Base-by-base conservation (phyloP, 2,113 vertebrate species). In the Lagopus muta region DNA sequence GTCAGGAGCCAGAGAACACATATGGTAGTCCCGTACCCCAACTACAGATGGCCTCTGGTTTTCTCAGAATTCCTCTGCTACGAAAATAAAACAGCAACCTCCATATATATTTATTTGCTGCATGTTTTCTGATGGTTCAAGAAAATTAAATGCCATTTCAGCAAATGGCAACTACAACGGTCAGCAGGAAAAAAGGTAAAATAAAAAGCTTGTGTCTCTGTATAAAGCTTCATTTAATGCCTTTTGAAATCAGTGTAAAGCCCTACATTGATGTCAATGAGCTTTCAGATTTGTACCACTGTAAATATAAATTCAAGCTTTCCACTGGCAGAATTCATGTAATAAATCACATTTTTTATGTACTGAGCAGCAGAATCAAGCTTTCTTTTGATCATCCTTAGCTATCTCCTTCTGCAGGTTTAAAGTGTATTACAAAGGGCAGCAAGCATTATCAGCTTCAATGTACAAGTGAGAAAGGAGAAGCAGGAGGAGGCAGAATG, bases 301-400 rank as follows among this genome's bases (percentile, higher is more conserved):
- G 89, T 64, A 93, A 93, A 92, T 75, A 92, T 74, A 96, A 92
- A 94, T 93, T 77, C 89, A 83, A 86, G 75, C 30, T 89, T 86
- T 77, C 89, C 82, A 89, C 69, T 80, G 88, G 85, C 55, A 82
- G 85, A 94, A 92, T n/a, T 86, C 79, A 20, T 61, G 87, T 77
- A 88, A 95, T 81, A 96, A 86, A 94, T 22, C 24, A 52, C 61
- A 81, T 90, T 96, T 95, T 81, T 93, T 64, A 91, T 91, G 75
- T 69, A 83, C 22, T 90, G 69, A 92, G 64, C 82, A 78, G 82
- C 0, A 5, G 65, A 93, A 83, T 92, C 85, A 93, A 65, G 43
- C 40, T 91, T 75, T 12, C 65, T 73, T 96, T 93, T 96, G 80
- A 95, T 94, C 86, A 88, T 61, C 57, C 76, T 54, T 81, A 89